Evolutionary conservation across 1,140 invertebrate species (phyloP).

Genomic region (Heterodera schachtii): DNA sequence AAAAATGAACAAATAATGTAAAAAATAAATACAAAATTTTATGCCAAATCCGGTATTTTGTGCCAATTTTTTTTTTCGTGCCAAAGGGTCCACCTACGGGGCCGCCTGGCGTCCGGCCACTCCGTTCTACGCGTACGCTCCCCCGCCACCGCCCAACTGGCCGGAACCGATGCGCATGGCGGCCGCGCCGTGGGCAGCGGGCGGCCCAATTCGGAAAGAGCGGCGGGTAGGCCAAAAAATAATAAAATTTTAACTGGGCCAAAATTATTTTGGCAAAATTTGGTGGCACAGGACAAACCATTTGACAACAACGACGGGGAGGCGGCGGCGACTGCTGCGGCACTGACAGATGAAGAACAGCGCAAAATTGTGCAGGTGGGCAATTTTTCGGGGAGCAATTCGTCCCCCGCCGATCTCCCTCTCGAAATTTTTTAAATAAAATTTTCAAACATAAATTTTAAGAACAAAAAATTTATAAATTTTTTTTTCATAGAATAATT

Average conservation of each 20-base stretch:
- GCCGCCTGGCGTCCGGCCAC: constrained; percentile 64
- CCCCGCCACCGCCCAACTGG: constrained; percentile 56
- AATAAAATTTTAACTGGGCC: no score
- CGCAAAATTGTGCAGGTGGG: constrained; percentile 48
- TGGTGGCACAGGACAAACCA: constrained; percentile 3
- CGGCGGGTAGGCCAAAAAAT: not conserved
- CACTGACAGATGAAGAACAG: constrained; percentile 38
- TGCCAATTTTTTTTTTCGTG: not conserved
- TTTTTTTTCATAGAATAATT: no score
- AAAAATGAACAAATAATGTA: no score
- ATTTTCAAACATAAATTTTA: no score
- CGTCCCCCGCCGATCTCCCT: no score
- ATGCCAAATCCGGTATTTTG: not conserved
- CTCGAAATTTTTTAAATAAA: no score
- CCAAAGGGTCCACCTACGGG: constrained; percentile 63
- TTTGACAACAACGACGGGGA: not conserved
- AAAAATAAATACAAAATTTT: no score
- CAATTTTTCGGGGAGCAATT: no score
- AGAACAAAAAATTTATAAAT: no score
- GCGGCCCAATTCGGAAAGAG: not conserved
- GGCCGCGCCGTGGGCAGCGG: constrained; percentile 10
- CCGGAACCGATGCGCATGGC: constrained; percentile 34
- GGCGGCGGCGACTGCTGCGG: not conserved
- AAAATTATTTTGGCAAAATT: not conserved
- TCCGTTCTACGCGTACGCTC: constrained; percentile 66